phyloP scores from a whole-genome alignment of 2,888 invertebrate species.

The Aplocera efformata region DNA sequence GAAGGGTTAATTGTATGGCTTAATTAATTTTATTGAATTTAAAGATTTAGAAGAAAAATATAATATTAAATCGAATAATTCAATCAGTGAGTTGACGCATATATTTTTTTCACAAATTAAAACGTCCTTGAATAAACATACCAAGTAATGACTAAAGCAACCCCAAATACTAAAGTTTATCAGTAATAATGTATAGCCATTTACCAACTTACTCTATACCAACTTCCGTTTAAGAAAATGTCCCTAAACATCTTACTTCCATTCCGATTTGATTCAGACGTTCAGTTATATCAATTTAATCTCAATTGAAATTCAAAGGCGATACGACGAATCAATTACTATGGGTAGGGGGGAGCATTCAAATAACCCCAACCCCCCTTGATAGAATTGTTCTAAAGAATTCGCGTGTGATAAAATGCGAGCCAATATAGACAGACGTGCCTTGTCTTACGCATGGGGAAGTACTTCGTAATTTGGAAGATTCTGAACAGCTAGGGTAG shows the following conservation, averaged over 20 bases:
- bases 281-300: conserved; percentile 75
- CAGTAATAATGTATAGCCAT: no score
- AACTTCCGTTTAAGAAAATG: conserved; percentile 13
- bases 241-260: conserved; percentile 14
- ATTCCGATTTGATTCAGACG: conserved; percentile 47
- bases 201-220: no score
- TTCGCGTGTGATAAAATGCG: conserved; percentile 76
- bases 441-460: conserved; percentile 23
- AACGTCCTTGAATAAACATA: no score
- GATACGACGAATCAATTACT: conserved; percentile 64
- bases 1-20: no score
- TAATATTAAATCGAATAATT: no score
- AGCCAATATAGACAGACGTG: conserved; percentile 59
- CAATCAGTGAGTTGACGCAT: no score
- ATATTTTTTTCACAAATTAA: no score
- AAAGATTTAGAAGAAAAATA: no score
- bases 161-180: no score
- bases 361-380: conserved; percentile 57
- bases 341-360: conserved; percentile 49
- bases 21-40: no score
- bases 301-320: conserved; percentile 75
- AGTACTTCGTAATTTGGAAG: conserved; percentile 1
- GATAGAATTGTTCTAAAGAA: conserved; percentile 77
- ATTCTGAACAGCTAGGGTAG: no score
- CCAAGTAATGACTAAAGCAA: no score